A percentile compares a stretch with the other conserved stretches of the same genome.
Conservation (phyloP, 2,888 invertebrate genomes). For the Syritta pipiens region DNA sequence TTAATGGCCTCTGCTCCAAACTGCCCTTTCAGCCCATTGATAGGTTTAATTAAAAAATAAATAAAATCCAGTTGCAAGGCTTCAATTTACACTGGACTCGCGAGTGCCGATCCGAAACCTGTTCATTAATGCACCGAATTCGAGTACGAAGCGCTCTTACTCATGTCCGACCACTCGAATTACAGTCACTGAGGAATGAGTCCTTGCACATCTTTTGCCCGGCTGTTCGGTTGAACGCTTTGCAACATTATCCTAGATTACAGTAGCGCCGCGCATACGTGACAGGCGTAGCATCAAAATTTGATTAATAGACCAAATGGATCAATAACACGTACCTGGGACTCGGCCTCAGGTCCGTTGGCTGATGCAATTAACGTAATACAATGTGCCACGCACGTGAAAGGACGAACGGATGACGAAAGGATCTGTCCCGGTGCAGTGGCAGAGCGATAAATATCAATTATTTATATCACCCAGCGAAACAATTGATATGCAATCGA, state of each 20-base stretch:
- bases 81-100: conserved; percentile 28
- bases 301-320: conserved; percentile 60
- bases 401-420: conserved; percentile 1
- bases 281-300: conserved; percentile 43
- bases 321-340: conserved; percentile 8
- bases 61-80: conserved; percentile 37
- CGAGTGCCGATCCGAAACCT: conserved; percentile 8
- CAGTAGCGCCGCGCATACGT: conserved; percentile 8
- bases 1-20: conserved; percentile 32
- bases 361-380: conserved; percentile 60
- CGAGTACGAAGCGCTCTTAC: conserved; percentile 12
- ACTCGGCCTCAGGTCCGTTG: conserved; percentile 7
- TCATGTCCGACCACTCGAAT: conserved; percentile 38
- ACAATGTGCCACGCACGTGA: conserved; percentile 39
- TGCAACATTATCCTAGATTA: conserved; percentile 53
- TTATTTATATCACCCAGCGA: conserved; percentile 51
- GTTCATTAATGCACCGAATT: conserved; percentile 38
- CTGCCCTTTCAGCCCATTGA: too few relatives aligned
- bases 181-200: neutral
- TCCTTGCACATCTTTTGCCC: neutral
- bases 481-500: conserved; percentile 57
- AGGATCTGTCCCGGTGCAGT: conserved; percentile 37
- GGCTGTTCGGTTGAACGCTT: conserved; percentile 23
- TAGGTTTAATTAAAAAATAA: conserved; percentile 59
- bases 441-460: conserved; percentile 57